Percentiles rank a stretch among this genome's conserved stretches.
phyloP scores from a whole-genome alignment of 2,113 vertebrate genomes.

The Colaptes auratus region DNA sequence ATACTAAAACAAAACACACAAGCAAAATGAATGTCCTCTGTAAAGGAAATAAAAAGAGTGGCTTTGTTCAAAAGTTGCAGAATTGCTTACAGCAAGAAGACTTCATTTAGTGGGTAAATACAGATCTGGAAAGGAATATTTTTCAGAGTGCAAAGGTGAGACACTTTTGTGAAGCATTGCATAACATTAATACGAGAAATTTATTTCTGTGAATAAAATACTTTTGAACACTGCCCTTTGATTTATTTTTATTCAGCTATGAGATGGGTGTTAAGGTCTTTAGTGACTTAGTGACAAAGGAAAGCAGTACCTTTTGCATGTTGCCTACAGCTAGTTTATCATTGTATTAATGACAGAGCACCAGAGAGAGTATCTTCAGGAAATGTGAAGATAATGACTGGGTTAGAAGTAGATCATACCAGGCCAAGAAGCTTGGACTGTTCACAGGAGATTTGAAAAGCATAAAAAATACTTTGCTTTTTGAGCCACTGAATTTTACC shows the following conservation, averaged over 20 bases:
- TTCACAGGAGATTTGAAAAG: neutral
- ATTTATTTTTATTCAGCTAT: slow-evolving; percentile 23
- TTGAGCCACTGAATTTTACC: slow-evolving; percentile 5
- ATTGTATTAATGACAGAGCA: neutral
- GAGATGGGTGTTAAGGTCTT: neutral
- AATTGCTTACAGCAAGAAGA: neutral
- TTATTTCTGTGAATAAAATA: neutral
- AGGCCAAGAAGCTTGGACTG: neutral
- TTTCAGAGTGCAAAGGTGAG: slow-evolving; percentile 9
- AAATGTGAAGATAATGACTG: neutral
- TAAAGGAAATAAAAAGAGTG: neutral
- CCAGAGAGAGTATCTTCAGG: neutral
- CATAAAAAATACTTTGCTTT: neutral
- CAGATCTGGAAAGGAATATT: neutral
- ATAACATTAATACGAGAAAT: neutral
- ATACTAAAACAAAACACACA: neutral
- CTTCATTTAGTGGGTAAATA: neutral
- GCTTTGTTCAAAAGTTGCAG: neutral
- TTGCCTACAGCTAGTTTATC: neutral
- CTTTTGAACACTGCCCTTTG: neutral
- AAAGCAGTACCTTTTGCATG: neutral
- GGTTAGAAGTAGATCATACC: neutral
- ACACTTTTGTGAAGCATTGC: neutral
- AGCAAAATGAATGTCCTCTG: neutral
- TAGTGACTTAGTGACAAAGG: neutral